These are phyloP conservation scores for Pomatostomus ruficeps DNA, from an alignment of 2,113 vertebrate species.

Conservation along the genomic window DNA sequence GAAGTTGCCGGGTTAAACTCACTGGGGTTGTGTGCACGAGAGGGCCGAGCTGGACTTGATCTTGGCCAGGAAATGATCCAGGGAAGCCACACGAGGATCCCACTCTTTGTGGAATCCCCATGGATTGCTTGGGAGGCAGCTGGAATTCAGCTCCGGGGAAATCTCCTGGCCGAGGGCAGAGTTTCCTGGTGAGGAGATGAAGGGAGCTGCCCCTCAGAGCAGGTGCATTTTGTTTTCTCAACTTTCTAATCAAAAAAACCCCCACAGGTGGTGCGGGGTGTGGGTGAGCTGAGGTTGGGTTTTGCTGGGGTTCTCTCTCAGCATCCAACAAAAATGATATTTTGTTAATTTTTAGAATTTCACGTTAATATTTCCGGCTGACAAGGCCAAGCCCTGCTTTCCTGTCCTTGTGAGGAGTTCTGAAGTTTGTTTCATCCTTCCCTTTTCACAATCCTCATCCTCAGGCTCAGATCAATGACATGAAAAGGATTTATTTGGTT, in stretches of 20 bases:
- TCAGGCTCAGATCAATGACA: not conserved
- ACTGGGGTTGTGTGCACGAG: rapidly evolving
- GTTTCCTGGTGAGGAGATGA: not conserved
- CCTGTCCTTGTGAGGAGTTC: not conserved
- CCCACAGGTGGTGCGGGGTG: not conserved
- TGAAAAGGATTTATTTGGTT: not conserved
- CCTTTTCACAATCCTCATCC: not conserved
- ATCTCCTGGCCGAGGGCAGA: not conserved
- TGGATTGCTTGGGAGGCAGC: not conserved
- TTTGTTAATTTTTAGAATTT: not conserved
- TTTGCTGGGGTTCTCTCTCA: not conserved
- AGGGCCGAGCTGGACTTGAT: not conserved
- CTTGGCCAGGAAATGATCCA: not conserved
- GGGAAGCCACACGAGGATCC: not conserved
- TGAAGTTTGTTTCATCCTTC: not conserved
- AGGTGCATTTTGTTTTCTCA: not conserved
- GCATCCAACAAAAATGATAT: not conserved
- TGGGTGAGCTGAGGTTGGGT: not conserved
- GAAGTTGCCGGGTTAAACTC: not conserved
- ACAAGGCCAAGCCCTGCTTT: not conserved
- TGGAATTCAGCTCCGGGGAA: not conserved
- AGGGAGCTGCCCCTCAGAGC: not conserved
- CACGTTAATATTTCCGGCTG: not conserved
- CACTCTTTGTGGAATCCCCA: not conserved
- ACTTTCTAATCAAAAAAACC: not conserved